phyloP scores from a whole-genome alignment of 2,888 invertebrate species.

The Oeneis ivallda region DNA sequence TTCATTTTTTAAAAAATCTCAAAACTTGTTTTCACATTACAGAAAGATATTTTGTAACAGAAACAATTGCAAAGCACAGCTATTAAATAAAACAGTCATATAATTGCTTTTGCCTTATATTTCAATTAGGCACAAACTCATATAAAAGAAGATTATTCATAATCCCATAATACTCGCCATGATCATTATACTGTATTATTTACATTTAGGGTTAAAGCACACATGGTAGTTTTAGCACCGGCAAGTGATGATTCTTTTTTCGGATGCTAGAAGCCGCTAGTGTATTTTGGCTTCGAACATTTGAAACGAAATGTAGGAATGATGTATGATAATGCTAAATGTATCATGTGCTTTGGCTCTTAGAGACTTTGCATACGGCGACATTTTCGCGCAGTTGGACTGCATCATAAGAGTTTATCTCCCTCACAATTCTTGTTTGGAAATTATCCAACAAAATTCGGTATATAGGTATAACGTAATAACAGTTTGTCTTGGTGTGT shows the following conservation, averaged over 20 bases:
- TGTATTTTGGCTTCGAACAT: neutral
- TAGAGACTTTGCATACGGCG: too few relatives aligned
- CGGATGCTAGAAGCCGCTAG: neutral
- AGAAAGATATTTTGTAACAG: conserved; percentile 43
- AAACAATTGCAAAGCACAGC: conserved; percentile 28
- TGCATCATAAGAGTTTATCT: too few relatives aligned
- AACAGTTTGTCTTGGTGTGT: too few relatives aligned
- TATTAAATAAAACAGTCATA: conserved; percentile 23
- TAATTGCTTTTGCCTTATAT: conserved; percentile 38
- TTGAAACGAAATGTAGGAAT: too few relatives aligned
- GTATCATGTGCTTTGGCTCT: too few relatives aligned
- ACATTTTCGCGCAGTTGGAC: too few relatives aligned
- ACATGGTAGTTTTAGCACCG: neutral
- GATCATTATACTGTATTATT: conserved; percentile 23
- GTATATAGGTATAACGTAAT: too few relatives aligned
- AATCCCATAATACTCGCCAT: conserved; percentile 19
- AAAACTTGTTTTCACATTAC: neutral
- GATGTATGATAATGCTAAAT: too few relatives aligned
- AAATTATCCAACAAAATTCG: too few relatives aligned
- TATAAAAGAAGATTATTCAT: conserved; percentile 27
- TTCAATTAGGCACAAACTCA: conserved; percentile 35
- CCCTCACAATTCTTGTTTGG: too few relatives aligned
- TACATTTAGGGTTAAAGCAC: neutral
- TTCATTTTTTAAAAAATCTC: neutral
- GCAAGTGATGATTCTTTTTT: neutral